Percentiles rank a stretch among this genome's conserved stretches.
Evolutionary conservation across 2,797 vertebrate species (phyloP).

Genomic region (Euthynnus affinis): DNA sequence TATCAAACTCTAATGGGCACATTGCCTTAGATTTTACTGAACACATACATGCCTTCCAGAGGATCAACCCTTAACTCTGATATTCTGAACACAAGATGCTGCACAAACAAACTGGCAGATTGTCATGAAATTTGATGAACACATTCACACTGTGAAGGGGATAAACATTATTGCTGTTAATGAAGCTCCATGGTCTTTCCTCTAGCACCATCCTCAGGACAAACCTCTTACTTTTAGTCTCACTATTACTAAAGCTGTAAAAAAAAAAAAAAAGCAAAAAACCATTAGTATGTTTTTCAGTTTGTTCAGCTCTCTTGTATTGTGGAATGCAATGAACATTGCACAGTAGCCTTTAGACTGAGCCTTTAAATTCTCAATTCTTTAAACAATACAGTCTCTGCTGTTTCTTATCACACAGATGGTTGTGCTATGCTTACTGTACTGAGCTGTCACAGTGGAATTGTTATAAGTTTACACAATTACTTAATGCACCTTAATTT

Average conservation of each 20-base stretch:
- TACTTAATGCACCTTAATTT: conserved; percentile 5
- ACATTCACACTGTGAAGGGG: conserved; percentile 10
- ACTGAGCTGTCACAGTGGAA: not conserved
- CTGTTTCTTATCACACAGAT: conserved; percentile 14
- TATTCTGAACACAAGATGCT: conserved; percentile 3
- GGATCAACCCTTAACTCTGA: not conserved
- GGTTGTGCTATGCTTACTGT: not conserved
- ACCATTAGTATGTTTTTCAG: not conserved
- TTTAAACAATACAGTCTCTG: conserved; percentile 3
- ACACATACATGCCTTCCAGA: not conserved
- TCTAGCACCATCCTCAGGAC: conserved; percentile 67
- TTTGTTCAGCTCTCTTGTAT: not conserved
- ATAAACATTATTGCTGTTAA: conserved; percentile 17
- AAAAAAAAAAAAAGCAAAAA: not conserved
- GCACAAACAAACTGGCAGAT: conserved; percentile 1
- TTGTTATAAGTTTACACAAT: not conserved
- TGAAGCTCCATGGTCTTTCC: conserved; percentile 42
- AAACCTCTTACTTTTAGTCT: not conserved
- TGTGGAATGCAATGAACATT: conserved; percentile 1
- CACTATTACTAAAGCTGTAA: not conserved
- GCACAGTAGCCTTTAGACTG: conserved; percentile 4
- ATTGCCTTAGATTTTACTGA: not conserved
- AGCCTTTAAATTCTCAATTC: not conserved
- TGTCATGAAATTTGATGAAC: conserved; percentile 22
- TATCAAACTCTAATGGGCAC: not conserved